Evolutionary conservation across 2,888 invertebrate genomes (phyloP), one percentile per base, ranked within the genome.

Genomic region (Hermaeophaga mercurialis): DNA sequence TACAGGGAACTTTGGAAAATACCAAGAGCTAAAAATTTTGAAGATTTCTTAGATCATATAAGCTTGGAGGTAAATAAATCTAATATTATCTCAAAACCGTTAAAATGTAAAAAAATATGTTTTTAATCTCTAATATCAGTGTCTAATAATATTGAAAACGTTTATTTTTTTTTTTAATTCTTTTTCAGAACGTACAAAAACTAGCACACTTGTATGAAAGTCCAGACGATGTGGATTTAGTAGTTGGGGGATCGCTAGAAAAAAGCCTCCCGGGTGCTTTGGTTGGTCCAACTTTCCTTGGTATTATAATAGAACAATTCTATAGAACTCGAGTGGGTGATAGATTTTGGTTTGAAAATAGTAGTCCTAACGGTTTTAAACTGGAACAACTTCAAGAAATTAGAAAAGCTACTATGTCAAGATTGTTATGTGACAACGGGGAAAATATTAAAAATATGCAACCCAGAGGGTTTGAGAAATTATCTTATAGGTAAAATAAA

Each of bases 281-380:
- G 41, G 83, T 89, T 0, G 95, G 95, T 0, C 94, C 94, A 1
- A 93, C 94, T 0, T 94, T 89, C 81, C 82, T 91, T 1, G 93
- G 94, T 72, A 88, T 95, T 61, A 79, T 95, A 3, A 88, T 89
- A 0, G 90, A 90, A 71, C 94, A 94, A 78, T 95, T 94, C 80
- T 62, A 49, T 72, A 82, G 90, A 60, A 89, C 93, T 0, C 84
- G 94, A 66, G 87, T 85, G 6, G 92, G 91, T 0, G 95, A 95
- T 77, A 81, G 94, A 56, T 94, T 84, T 78, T 95, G 91, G 85
- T 94, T 84, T 69, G 91, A 90, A 75, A 85, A 85, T 64, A 84
- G 85, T 4, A 65, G 59, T 9, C 80, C 83, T 39, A 76, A 81
- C 1, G 85, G 85, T 18, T 90, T 91, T 66, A 87, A 87, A 2